These are phyloP conservation scores for Leptodirus hochenwartii DNA, from an alignment of 2,888 invertebrate species.

Conservation along the genomic window DNA sequence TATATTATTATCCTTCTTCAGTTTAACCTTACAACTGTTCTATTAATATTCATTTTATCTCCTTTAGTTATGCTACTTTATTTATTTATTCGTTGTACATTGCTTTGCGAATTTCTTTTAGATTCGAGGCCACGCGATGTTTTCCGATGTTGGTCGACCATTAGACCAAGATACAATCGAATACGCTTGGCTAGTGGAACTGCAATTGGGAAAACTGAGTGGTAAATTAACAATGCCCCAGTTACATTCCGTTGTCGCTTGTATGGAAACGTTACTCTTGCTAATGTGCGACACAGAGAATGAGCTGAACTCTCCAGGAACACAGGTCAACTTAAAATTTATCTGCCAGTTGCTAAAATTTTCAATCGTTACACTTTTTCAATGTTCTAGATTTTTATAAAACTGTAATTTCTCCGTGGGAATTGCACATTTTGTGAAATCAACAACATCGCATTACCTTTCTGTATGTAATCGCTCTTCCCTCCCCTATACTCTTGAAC, in stretches of 20 bases:
- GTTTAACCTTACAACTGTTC: slow-evolving; percentile 1
- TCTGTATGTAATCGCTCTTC: too few species aligned
- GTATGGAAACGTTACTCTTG: slow-evolving; percentile 74
- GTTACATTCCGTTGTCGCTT: slow-evolving; percentile 70
- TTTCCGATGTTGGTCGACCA: slow-evolving; percentile 78
- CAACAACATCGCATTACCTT: too few species aligned
- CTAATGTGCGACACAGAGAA: slow-evolving; percentile 82
- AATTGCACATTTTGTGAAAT: too few species aligned
- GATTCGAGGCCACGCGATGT: slow-evolving; percentile 90
- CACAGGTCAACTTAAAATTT: too few species aligned
- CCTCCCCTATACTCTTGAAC: too few species aligned
- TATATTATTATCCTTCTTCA: slow-evolving; percentile 4
- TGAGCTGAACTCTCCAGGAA: slow-evolving; percentile 70
- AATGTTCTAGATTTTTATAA: too few species aligned
- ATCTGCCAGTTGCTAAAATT: slow-evolving; percentile 50
- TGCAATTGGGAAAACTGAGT: slow-evolving; percentile 82
- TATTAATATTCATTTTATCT: slow-evolving; percentile 5
- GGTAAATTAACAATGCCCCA: slow-evolving; percentile 82
- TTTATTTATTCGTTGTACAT: slow-evolving; percentile 13
- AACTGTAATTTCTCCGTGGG: too few species aligned
- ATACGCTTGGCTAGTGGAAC: slow-evolving; percentile 93
- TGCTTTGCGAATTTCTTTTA: slow-evolving; percentile 25
- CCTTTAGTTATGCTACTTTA: slow-evolving; percentile 5
- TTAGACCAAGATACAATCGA: slow-evolving; percentile 90
- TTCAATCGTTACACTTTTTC: too few species aligned